Percentiles rank a stretch among this genome's conserved stretches.
Conservation (phyloP, 2,888 invertebrate genomes). For the Himalopsyche anomala region DNA sequence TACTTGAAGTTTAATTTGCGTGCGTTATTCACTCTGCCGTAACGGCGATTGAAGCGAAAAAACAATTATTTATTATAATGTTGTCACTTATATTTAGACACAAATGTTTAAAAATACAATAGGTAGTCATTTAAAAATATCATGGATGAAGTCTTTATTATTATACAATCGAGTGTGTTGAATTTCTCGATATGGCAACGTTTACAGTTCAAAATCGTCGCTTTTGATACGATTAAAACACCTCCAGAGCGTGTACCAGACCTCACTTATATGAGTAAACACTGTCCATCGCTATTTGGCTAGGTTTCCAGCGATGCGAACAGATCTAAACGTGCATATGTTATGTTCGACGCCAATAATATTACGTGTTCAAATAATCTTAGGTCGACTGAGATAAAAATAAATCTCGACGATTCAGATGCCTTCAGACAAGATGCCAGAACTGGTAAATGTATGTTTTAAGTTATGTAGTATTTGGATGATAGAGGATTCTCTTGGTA, state of each 20-base stretch:
- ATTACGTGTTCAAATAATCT: slow-evolving; percentile 11
- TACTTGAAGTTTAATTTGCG: not conserved
- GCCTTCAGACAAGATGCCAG: not conserved
- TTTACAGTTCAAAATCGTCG: not conserved
- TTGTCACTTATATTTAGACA: slow-evolving; percentile 29
- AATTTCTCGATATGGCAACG: not conserved
- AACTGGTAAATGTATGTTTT: not conserved
- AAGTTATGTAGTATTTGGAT: not conserved
- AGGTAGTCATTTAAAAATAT: not conserved
- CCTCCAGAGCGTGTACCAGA: slow-evolving; percentile 1
- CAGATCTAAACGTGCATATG: not conserved
- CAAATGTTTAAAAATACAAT: slow-evolving; percentile 8
- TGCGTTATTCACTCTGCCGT: not conserved
- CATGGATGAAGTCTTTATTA: not conserved
- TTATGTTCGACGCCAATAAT: not conserved
- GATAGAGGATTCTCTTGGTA: not conserved
- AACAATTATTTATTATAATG: slow-evolving; percentile 6
- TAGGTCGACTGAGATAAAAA: not conserved
- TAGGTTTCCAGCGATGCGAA: slow-evolving; percentile 10
- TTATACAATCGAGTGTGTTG: not conserved
- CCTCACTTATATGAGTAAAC: slow-evolving; percentile 17
- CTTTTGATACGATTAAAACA: not conserved
- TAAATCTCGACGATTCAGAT: not conserved
- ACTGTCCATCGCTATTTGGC: slow-evolving; percentile 31
- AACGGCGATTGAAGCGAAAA: not conserved